phyloP scores from a whole-genome alignment of 2,888 invertebrate species.

The Tupiocoris notatus region DNA sequence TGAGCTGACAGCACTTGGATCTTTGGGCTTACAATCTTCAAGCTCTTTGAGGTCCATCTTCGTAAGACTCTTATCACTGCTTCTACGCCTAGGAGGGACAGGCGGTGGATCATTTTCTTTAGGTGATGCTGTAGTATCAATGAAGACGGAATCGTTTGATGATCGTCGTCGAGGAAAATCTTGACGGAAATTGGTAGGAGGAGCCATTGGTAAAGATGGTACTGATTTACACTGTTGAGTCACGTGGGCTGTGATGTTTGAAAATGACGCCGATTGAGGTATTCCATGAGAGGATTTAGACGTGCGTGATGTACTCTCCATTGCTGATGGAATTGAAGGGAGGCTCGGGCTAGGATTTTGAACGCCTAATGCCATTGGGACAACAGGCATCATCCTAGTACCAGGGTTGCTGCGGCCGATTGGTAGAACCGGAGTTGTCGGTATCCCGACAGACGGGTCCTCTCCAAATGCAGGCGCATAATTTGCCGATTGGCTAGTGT shows the following conservation, averaged over 20 bases:
- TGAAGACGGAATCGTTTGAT: constrained; percentile 32
- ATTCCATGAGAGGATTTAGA: not conserved
- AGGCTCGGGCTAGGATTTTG: constrained; percentile 26
- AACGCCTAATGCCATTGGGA: not conserved
- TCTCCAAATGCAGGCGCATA: not conserved
- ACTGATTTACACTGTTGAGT: constrained; percentile 4
- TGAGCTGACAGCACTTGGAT: constrained; percentile 43
- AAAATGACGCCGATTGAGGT: constrained; percentile 14
- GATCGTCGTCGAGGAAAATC: not conserved
- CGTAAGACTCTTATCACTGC: constrained; percentile 48
- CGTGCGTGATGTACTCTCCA: not conserved
- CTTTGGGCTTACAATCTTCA: constrained; percentile 20
- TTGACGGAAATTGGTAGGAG: not conserved
- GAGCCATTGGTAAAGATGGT: constrained; percentile 1
- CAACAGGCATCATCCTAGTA: not conserved
- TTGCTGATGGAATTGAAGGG: constrained; percentile 15
- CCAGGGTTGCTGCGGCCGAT: not conserved
- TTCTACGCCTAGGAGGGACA: constrained; percentile 51
- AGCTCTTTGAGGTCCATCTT: constrained; percentile 35
- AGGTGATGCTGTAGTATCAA: constrained; percentile 1
- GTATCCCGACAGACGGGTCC: constrained; percentile 19
- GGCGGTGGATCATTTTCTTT: constrained; percentile 49
- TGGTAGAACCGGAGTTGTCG: not conserved
- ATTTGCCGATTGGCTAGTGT: not conserved
- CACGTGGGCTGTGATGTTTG: constrained; percentile 4